A percentile compares a stretch with the other conserved stretches of the same genome.
Evolutionary conservation across 2,113 vertebrate species (phyloP).

Genomic region (Ellobius talpinus): DNA sequence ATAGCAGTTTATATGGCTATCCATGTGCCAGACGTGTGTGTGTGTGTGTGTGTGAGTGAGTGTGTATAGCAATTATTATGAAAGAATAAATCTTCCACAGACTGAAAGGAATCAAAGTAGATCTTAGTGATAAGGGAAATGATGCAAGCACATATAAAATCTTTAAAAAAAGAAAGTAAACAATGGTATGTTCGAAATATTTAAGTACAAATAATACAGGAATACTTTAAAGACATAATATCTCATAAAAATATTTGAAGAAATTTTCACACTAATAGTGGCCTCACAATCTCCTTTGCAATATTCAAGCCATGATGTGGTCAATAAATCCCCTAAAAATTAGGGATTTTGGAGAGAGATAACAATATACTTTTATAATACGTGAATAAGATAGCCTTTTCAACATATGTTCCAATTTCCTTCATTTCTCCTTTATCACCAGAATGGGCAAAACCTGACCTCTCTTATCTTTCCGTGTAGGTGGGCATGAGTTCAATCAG

Average conservation of each 20-base stretch:
- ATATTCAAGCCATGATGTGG: background rate
- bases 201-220: conserved; percentile 22
- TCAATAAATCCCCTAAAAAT: background rate
- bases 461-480: background rate
- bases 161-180: background rate
- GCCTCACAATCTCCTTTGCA: background rate
- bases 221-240: conserved; percentile 37
- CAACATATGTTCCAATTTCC: background rate
- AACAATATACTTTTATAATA: background rate
- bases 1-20: background rate
- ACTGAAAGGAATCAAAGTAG: background rate
- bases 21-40: background rate
- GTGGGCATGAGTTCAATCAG: background rate
- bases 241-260: conserved; percentile 31
- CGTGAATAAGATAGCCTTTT: background rate
- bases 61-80: background rate
- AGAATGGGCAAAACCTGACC: background rate
- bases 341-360: background rate
- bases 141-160: background rate
- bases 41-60: background rate
- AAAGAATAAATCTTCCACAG: background rate
- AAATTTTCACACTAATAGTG: conserved; percentile 3
- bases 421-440: conserved; percentile 3
- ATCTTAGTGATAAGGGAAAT: background rate
- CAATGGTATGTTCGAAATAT: background rate